Conservation (phyloP, 2,113 vertebrate genomes). For the Hippocampus guttulatus region DNA sequence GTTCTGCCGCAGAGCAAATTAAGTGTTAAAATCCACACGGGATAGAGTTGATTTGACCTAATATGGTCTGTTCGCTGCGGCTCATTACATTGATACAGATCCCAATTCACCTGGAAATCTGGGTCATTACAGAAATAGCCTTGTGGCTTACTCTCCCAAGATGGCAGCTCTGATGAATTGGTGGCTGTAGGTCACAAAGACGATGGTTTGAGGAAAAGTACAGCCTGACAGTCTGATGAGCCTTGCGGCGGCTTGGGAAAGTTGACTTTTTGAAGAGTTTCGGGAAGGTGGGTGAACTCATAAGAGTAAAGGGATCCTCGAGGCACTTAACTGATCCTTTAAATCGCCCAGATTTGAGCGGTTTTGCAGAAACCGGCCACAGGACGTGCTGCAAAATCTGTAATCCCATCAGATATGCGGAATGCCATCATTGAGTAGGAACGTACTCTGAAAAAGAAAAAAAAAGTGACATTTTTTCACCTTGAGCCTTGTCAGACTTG, state of each 20-base stretch:
- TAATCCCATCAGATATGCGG: slow-evolving; percentile 50
- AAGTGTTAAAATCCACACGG: slow-evolving; percentile 12
- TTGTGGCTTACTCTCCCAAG: slow-evolving; percentile 49
- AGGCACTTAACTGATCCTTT: slow-evolving; percentile 58
- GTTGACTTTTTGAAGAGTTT: slow-evolving; percentile 35
- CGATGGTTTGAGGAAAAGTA: slow-evolving; percentile 45
- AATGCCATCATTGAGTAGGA: slow-evolving; percentile 43
- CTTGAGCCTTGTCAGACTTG: neutral
- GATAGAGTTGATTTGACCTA: slow-evolving; percentile 32
- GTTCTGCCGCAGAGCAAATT: neutral
- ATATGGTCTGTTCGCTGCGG: slow-evolving; percentile 32
- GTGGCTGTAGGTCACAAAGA: slow-evolving; percentile 67
- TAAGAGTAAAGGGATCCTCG: slow-evolving; percentile 32
- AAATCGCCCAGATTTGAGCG: slow-evolving; percentile 56
- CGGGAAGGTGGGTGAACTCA: slow-evolving; percentile 38
- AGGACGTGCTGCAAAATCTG: slow-evolving; percentile 38
- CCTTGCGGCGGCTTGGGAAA: slow-evolving; percentile 12
- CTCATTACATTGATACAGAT: slow-evolving; percentile 54
- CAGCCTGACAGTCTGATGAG: slow-evolving; percentile 14
- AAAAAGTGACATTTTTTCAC: neutral
- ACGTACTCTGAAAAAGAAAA: slow-evolving; percentile 5
- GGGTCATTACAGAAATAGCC: slow-evolving; percentile 71
- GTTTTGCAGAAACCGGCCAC: slow-evolving; percentile 47
- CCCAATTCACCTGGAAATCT: slow-evolving; percentile 65
- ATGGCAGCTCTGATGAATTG: slow-evolving; percentile 63